Evolutionary conservation across 2,797 vertebrate species (phyloP).

Genomic region (Phataginus tetradactyla): DNA sequence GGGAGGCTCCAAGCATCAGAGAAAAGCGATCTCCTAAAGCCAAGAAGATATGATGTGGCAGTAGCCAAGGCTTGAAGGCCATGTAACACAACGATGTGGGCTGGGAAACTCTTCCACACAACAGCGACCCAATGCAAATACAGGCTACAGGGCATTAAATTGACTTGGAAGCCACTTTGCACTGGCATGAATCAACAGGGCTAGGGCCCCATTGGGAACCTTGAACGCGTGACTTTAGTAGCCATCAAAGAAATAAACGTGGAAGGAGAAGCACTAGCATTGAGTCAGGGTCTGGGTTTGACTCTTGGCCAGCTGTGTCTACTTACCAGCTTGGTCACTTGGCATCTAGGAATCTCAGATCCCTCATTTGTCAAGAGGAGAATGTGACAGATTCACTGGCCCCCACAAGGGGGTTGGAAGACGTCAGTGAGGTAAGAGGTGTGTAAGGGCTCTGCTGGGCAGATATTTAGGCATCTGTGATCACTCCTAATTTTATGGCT

Average conservation of each 20-base stretch:
- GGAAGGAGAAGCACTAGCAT: background rate
- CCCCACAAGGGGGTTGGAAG: background rate
- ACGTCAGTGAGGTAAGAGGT: fast-evolving
- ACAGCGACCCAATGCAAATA: fast-evolving
- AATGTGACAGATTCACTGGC: fast-evolving
- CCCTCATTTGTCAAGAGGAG: background rate
- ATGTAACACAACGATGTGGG: fast-evolving
- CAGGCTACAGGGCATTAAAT: fast-evolving
- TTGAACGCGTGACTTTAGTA: fast-evolving
- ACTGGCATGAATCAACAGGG: fast-evolving
- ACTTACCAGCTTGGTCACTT: background rate
- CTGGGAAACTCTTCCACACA: background rate
- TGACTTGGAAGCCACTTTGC: fast-evolving
- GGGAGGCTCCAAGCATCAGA: too few relatives aligned
- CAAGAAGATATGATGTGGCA: background rate
- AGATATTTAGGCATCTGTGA: background rate
- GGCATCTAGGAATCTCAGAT: background rate
- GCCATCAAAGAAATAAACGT: fast-evolving
- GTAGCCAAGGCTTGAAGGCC: background rate
- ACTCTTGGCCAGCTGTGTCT: background rate
- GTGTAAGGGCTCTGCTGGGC: background rate
- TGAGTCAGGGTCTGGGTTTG: background rate
- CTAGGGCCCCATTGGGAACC: background rate
- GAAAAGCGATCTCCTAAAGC: background rate
- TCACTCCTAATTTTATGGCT: background rate